phyloP scores from a whole-genome alignment of 2,113 vertebrate species.

The Mystacornis crossleyi region DNA sequence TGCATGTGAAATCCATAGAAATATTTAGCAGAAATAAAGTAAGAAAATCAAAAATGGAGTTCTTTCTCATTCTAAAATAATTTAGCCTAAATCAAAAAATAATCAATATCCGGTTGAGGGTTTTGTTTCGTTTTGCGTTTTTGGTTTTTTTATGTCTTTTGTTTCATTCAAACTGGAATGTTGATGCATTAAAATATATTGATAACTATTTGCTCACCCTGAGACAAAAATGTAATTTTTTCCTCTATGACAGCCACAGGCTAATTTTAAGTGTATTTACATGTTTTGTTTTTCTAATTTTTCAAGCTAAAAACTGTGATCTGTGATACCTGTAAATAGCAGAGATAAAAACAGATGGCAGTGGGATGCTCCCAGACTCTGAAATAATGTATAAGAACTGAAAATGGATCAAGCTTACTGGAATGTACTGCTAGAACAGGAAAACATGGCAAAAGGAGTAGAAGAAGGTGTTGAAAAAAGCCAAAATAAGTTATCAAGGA shows the following conservation, averaged over 20 bases:
- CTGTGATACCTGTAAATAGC: background rate
- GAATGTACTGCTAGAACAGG: background rate
- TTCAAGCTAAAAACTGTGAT: background rate
- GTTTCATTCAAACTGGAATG: background rate
- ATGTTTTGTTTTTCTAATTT: background rate
- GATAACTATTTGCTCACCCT: background rate
- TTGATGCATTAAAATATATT: background rate
- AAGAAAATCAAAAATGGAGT: background rate
- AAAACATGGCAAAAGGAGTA: background rate
- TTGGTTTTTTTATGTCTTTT: background rate
- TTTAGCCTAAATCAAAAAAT: background rate
- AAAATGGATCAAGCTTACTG: background rate
- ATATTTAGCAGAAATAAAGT: background rate
- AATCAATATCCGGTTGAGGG: rapidly evolving
- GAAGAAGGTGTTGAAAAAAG: background rate
- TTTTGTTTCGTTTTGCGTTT: background rate
- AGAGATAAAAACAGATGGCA: background rate
- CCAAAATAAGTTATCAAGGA: background rate
- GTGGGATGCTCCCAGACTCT: background rate
- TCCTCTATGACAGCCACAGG: background rate
- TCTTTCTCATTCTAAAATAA: background rate
- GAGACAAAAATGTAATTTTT: background rate
- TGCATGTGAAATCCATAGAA: background rate
- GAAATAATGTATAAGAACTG: background rate
- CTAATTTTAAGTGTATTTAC: background rate